Evolutionary conservation across 2,797 vertebrate genomes (phyloP), one percentile per base, ranked within the genome.

Genomic region (Darevskia mixta): DNA sequence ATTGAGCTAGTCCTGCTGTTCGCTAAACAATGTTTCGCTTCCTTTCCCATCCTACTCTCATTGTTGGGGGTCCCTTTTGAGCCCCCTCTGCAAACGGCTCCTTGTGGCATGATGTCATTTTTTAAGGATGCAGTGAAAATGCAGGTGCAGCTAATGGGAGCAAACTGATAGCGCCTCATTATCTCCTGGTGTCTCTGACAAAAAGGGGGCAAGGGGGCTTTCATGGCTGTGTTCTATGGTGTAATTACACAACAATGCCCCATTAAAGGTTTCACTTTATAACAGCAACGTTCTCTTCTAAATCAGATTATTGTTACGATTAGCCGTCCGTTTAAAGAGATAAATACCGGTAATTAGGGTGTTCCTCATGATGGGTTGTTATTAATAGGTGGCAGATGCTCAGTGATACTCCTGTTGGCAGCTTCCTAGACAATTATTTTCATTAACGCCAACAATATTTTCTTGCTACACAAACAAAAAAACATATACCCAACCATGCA

Each of bases 261-360:
- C 82, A 83, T 95, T 96, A 92, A 95, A 88, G 67, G 71, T 90
- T 89, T 92, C 81, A 43, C 89, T 85, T 86, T 1, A 5, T 81
- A 92, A 93, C 29, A 11, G 84, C 85, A 93, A 92, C 81, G 94
- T 94, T 80, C 67, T 94, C n/a, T 91, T 95, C 95, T 87, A 88
- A 90, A 91, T 92, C 91, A 91, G 90, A 93, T 93, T 91, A 82
- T 76, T 86, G 4, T 58, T 91, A 94, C 85, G 86, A 82, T 90
- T 89, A 94, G 49, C 87, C 92, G 92, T 87, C 79, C 83, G 88
- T 95, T 94, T 92, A 88, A 91, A 92, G 91, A 87, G 82, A 83
- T 94, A 94, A 55, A 95, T 95, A 89, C 90, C 85, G 89, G 73
- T 92, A 92, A 94, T 95, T 94, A 93, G 92, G 88, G 90, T 93